These are phyloP conservation scores for Caenorhabditis japonica DNA, from an alignment of 2,888 invertebrate genomes.

Conservation along the genomic window DNA sequence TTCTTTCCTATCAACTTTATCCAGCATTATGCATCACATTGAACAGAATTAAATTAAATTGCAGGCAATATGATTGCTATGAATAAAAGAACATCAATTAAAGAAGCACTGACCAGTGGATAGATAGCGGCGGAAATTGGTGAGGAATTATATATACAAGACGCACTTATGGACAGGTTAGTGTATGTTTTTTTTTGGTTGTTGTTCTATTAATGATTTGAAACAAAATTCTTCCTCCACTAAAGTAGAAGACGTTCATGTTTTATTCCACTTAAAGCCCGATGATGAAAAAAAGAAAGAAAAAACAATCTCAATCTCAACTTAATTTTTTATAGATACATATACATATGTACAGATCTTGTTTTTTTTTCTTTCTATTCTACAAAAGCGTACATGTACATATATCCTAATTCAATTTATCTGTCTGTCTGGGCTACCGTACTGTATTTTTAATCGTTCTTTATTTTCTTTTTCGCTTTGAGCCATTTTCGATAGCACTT, in stretches of 20 bases:
- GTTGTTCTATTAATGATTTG: too few relatives aligned
- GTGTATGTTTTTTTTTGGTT: too few relatives aligned
- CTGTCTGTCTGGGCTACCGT: too few relatives aligned
- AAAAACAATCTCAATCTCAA: conserved; percentile 1
- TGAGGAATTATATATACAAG: not conserved
- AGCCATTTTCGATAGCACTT: conserved; percentile 22
- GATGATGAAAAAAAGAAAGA: too few relatives aligned
- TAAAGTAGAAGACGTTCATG: too few relatives aligned
- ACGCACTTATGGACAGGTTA: conserved; percentile 43
- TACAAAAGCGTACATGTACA: too few relatives aligned
- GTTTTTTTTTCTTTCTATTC: too few relatives aligned
- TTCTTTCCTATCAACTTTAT: conserved; percentile 1
- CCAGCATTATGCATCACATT: too few relatives aligned
- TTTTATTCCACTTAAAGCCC: too few relatives aligned
- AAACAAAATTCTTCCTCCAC: conserved; percentile 1
- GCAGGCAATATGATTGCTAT: conserved; percentile 15
- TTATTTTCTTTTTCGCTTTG: conserved; percentile 30
- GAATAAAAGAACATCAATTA: conserved; percentile 1
- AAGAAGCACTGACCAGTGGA: conserved; percentile 17
- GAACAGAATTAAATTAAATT: not conserved
- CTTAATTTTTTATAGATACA: too few relatives aligned
- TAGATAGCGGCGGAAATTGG: not conserved
- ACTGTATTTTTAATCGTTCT: conserved; percentile 17
- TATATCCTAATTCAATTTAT: too few relatives aligned
- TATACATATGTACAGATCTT: too few relatives aligned